Evolutionary conservation across 2,888 invertebrate genomes (phyloP).

Genomic region (Sipha maydis): DNA sequence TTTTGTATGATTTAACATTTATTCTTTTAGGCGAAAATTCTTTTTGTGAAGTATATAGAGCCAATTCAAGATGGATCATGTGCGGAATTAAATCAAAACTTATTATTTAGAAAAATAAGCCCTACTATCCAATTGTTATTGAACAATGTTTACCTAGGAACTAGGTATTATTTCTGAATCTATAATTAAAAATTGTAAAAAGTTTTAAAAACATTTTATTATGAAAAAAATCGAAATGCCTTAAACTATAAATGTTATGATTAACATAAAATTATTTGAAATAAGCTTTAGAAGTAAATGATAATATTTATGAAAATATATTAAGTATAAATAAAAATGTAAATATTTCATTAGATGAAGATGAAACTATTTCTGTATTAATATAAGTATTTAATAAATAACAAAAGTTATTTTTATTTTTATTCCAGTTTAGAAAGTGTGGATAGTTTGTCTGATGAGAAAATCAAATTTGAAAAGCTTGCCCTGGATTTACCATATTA

Average conservation of each 20-base stretch:
- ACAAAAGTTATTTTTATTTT: neutral
- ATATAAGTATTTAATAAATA: neutral
- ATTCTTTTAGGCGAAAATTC: slow-evolving; percentile 66
- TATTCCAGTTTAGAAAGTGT: slow-evolving; percentile 36
- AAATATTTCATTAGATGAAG: too few relatives aligned
- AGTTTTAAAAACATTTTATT: too few relatives aligned
- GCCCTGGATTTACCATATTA: slow-evolving; percentile 83
- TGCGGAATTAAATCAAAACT: slow-evolving; percentile 68
- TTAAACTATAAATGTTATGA: too few relatives aligned
- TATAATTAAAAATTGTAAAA: slow-evolving; percentile 2
- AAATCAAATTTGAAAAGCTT: slow-evolving; percentile 37
- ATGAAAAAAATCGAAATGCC: too few relatives aligned
- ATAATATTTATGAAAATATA: too few relatives aligned
- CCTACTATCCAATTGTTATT: slow-evolving; percentile 80
- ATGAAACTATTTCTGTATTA: neutral
- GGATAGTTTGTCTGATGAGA: slow-evolving; percentile 26
- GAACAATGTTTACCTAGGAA: slow-evolving; percentile 80
- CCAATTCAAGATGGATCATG: slow-evolving; percentile 73
- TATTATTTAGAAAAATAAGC: slow-evolving; percentile 83
- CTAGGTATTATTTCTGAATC: slow-evolving; percentile 66
- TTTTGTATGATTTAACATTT: neutral
- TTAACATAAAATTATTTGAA: too few relatives aligned
- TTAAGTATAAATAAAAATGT: too few relatives aligned
- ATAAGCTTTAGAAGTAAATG: too few relatives aligned
- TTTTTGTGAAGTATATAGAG: slow-evolving; percentile 80